phyloP scores from a whole-genome alignment of 1,140 invertebrate species.

The Bombus vancouverensis region DNA sequence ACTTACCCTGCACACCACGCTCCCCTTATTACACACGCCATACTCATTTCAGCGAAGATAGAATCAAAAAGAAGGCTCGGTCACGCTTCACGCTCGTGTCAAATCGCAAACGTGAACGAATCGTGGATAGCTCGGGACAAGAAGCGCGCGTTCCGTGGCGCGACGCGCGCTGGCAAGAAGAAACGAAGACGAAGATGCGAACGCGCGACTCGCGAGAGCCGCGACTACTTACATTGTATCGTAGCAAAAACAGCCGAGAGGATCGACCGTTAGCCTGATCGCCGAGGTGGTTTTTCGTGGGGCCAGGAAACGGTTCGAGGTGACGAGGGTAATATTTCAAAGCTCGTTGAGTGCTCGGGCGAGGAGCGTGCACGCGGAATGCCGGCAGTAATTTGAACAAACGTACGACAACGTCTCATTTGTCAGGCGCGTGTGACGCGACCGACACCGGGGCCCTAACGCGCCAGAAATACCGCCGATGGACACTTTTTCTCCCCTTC shows the following conservation, averaged over 20 bases:
- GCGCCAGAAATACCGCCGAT: constrained; percentile 63
- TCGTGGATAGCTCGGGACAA: neutral
- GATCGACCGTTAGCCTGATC: constrained; percentile 47
- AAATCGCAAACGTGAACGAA: constrained; percentile 23
- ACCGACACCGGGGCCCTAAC: constrained; percentile 66
- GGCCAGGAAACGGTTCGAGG: constrained; percentile 41
- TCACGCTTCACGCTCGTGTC: constrained; percentile 25
- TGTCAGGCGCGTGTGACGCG: constrained; percentile 77
- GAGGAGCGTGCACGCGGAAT: constrained; percentile 70
- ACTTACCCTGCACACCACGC: too few relatives aligned
- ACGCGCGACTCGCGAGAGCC: neutral
- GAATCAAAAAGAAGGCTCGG: neutral
- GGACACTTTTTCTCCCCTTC: constrained; percentile 63
- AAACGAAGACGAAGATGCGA: too few relatives aligned
- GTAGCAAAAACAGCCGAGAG: constrained; percentile 1
- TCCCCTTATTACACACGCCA: neutral
- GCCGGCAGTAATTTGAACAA: constrained; percentile 81
- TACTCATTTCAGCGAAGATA: neutral
- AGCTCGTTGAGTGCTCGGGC: constrained; percentile 67
- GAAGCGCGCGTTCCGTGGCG: neutral
- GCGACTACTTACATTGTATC: neutral
- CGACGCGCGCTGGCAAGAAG: neutral
- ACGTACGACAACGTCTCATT: constrained; percentile 81
- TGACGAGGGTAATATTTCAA: constrained; percentile 68
- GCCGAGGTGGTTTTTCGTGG: constrained; percentile 29